Percentiles rank a stretch among this genome's conserved stretches.
Conservation (phyloP, 2,113 vertebrate genomes). For the Aphelocoma coerulescens region DNA sequence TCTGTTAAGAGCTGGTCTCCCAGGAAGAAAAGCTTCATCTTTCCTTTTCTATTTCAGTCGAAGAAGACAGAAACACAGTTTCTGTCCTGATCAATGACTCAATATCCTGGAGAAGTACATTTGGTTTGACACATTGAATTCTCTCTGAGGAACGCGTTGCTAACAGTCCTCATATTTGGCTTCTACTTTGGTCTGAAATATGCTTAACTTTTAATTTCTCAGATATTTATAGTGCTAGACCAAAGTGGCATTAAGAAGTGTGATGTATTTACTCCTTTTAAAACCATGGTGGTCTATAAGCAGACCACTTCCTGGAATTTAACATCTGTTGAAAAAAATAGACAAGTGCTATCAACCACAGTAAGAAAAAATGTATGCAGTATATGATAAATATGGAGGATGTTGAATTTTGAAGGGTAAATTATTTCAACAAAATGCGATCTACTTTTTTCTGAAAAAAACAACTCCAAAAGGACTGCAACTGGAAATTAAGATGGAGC, state of each 20-base stretch:
- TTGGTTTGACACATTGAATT: background rate
- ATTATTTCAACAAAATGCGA: background rate
- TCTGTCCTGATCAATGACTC: background rate
- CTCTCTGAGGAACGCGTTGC: background rate
- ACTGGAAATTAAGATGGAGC: background rate
- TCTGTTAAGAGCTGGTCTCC: background rate
- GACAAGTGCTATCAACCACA: background rate
- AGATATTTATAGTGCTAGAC: background rate
- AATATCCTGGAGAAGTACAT: background rate
- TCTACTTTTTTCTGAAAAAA: background rate
- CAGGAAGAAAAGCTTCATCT: background rate
- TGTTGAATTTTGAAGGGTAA: background rate
- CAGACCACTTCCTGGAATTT: background rate
- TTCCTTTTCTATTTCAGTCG: background rate
- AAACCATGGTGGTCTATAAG: background rate
- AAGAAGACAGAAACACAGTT: background rate
- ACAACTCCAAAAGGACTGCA: background rate
- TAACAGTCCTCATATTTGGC: background rate
- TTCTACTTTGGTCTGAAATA: background rate
- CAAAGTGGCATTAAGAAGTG: background rate
- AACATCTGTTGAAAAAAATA: background rate
- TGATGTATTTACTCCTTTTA: background rate
- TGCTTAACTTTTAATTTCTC: background rate
- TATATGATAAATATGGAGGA: background rate
- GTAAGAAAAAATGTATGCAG: background rate